These are phyloP conservation scores for Pterocles gutturalis DNA, from an alignment of 2,113 vertebrate species.

Conservation along the genomic window DNA sequence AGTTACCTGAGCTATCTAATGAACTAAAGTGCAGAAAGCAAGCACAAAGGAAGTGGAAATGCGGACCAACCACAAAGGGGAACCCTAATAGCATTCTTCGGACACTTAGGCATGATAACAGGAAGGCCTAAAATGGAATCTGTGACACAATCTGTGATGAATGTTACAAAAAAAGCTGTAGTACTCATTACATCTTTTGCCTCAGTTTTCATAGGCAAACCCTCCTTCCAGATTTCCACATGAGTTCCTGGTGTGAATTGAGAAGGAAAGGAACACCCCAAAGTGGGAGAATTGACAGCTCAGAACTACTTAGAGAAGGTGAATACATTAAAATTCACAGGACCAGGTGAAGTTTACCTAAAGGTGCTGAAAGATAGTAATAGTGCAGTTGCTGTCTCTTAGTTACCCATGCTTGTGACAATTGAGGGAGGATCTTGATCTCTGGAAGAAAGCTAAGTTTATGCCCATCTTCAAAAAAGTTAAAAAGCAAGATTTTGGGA, in stretches of 20 bases:
- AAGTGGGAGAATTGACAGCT: background rate
- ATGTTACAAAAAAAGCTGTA: background rate
- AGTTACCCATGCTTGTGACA: background rate
- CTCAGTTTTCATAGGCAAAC: background rate
- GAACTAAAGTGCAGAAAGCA: background rate
- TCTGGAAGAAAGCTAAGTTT: background rate
- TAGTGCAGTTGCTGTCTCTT: background rate
- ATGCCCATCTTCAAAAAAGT: background rate
- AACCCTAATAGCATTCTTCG: background rate
- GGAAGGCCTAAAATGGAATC: background rate
- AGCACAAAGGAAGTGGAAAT: background rate
- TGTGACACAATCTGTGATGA: background rate
- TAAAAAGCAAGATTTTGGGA: background rate
- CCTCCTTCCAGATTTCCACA: background rate
- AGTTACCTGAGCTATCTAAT: background rate
- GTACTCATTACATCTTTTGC: background rate
- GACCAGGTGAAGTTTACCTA: background rate
- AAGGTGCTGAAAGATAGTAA: background rate
- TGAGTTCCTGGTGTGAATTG: background rate
- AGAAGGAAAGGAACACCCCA: background rate
- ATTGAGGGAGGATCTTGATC: background rate
- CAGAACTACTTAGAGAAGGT: background rate
- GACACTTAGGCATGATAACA: background rate
- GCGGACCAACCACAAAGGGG: background rate
- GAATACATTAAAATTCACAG: background rate